These are phyloP conservation scores for Acrobasis repandana DNA, from an alignment of 2,888 invertebrate species.

Conservation along the genomic window DNA sequence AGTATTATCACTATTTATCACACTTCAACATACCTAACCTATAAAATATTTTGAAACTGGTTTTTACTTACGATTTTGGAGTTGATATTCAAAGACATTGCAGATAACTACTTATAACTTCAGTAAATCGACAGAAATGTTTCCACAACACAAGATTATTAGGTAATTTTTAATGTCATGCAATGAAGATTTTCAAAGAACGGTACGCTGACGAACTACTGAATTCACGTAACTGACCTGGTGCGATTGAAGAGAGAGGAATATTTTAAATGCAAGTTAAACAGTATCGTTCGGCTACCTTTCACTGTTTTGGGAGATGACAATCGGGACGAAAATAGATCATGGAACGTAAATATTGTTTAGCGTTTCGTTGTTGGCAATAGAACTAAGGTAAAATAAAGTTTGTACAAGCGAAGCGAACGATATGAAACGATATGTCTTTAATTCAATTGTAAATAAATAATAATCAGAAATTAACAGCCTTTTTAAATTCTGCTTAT, in stretches of 20 bases:
- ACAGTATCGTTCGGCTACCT: constrained; percentile 33
- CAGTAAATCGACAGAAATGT: neutral
- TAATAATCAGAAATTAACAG: too few species aligned
- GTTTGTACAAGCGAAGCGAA: too few species aligned
- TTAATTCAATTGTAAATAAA: too few species aligned
- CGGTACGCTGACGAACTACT: neutral
- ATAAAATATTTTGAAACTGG: constrained; percentile 10
- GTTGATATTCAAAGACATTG: constrained; percentile 44
- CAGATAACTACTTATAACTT: constrained; percentile 21
- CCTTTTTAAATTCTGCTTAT: too few species aligned
- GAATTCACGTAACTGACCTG: constrained; percentile 23
- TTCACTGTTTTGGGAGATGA: constrained; percentile 46
- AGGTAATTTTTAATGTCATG: neutral
- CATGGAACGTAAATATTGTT: constrained; percentile 3
- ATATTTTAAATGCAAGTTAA: constrained; percentile 37
- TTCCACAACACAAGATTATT: neutral
- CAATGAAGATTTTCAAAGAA: neutral
- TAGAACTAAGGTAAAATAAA: too few species aligned
- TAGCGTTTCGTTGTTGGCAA: neutral
- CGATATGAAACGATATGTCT: too few species aligned
- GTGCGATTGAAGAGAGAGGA: constrained; percentile 30
- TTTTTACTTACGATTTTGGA: constrained; percentile 51
- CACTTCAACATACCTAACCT: constrained; percentile 34
- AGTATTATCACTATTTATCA: constrained; percentile 23
- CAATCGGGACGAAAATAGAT: constrained; percentile 46